Percentiles rank a stretch among this genome's conserved stretches.
Evolutionary conservation across 2,888 invertebrate genomes (phyloP).

Genomic region (Amiota mariae): DNA sequence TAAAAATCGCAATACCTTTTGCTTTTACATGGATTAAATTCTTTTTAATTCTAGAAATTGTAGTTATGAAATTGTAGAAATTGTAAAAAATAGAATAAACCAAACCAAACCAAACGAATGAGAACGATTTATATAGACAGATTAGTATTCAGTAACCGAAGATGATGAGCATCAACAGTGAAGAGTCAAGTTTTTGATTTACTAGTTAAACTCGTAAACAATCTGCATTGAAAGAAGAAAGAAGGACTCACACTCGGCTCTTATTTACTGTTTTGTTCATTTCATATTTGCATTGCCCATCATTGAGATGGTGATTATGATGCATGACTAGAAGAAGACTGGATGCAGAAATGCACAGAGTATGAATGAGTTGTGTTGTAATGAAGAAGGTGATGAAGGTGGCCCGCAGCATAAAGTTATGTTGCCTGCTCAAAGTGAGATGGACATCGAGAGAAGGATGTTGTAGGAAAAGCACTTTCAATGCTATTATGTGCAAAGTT

Average conservation of each 20-base stretch:
- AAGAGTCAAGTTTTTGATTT: no score
- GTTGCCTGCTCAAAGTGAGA: not conserved
- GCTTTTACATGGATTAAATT: no score
- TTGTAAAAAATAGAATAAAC: no score
- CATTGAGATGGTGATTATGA: slow-evolving; percentile 1
- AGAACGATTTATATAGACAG: no score
- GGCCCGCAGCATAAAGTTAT: not conserved
- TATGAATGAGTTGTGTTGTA: not conserved
- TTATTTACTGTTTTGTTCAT: no score
- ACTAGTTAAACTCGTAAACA: no score
- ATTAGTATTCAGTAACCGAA: no score
- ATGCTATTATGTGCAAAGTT: slow-evolving; percentile 25
- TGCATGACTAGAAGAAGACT: not conserved
- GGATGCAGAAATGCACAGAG: not conserved
- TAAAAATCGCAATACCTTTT: no score
- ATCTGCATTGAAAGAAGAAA: not conserved
- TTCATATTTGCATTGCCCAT: not conserved
- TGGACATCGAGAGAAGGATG: not conserved
- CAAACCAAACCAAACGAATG: no score
- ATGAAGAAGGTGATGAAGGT: not conserved
- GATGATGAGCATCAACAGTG: no score
- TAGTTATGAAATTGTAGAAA: no score
- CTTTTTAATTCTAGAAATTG: no score
- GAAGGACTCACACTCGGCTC: not conserved
- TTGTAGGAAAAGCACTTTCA: slow-evolving; percentile 9